A percentile compares a stretch with the other conserved stretches of the same genome.
Evolutionary conservation across 2,797 vertebrate species (phyloP).

Genomic region (Rhinichthys osculus): DNA sequence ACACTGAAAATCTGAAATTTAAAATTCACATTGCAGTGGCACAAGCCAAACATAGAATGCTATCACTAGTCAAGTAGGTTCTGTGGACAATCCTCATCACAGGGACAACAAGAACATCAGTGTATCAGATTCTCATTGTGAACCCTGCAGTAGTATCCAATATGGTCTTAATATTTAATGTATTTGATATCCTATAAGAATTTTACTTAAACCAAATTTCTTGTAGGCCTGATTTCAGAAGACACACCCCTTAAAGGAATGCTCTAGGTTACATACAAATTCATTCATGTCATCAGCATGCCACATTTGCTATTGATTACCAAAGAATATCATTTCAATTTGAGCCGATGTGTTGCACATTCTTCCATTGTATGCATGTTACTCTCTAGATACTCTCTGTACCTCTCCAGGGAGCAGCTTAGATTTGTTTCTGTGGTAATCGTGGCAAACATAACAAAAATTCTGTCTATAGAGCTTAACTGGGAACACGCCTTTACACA

Average conservation of each 20-base stretch:
- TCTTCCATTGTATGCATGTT: neutral
- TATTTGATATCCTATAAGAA: neutral
- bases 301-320: neutral
- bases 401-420: slow-evolving; percentile 8
- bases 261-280: neutral
- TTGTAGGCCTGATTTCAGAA: neutral
- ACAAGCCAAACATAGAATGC: neutral
- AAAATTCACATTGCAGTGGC: neutral
- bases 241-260: neutral
- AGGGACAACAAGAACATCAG: neutral
- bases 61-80: neutral
- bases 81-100: neutral
- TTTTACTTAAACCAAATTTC: neutral
- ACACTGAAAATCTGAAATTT: neutral
- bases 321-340: neutral
- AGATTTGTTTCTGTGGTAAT: neutral
- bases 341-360: neutral
- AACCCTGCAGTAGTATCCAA: neutral
- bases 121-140: neutral
- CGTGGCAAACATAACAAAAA: neutral
- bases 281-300: neutral
- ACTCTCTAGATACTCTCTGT: neutral
- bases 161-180: too few species aligned
- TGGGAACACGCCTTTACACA: neutral
- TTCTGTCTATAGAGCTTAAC: neutral